Conservation (phyloP, 2,888 invertebrate genomes). For the Aquatica leii region DNA sequence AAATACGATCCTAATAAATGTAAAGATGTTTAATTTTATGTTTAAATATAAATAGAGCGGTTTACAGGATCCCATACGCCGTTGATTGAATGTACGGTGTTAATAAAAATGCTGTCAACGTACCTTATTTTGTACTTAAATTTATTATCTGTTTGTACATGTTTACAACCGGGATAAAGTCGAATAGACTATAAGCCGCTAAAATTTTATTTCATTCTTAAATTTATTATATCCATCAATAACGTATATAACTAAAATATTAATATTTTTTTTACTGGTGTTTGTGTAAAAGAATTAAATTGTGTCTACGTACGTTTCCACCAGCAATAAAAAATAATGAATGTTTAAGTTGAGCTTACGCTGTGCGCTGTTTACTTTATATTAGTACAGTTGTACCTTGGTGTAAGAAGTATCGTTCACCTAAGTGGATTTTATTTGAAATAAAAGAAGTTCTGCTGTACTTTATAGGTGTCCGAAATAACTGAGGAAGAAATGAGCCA, state of each 20-base stretch:
- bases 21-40: too few species aligned
- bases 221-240: slow-evolving; percentile 3
- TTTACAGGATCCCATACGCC: not conserved
- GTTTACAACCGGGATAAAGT: slow-evolving; percentile 31
- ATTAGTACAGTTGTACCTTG: slow-evolving; percentile 11
- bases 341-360: too few species aligned
- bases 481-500: slow-evolving; percentile 51
- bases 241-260: slow-evolving; percentile 14
- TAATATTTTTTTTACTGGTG: slow-evolving; percentile 24
- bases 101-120: slow-evolving; percentile 33
- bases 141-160: slow-evolving; percentile 36
- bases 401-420: slow-evolving; percentile 26
- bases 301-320: not conserved
- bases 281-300: not conserved
- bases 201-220: slow-evolving; percentile 31
- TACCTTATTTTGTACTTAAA: slow-evolving; percentile 32
- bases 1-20: too few species aligned
- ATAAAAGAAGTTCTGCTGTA: slow-evolving; percentile 46
- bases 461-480: slow-evolving; percentile 53
- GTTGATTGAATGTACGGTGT: slow-evolving; percentile 9
- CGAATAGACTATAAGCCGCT: slow-evolving; percentile 29
- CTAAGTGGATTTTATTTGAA: slow-evolving; percentile 45
- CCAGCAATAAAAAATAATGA: too few species aligned
- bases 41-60: too few species aligned
- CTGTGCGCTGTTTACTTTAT: not conserved